Conservation (phyloP, 2,113 vertebrate genomes). For the Haemorhous mexicanus region DNA sequence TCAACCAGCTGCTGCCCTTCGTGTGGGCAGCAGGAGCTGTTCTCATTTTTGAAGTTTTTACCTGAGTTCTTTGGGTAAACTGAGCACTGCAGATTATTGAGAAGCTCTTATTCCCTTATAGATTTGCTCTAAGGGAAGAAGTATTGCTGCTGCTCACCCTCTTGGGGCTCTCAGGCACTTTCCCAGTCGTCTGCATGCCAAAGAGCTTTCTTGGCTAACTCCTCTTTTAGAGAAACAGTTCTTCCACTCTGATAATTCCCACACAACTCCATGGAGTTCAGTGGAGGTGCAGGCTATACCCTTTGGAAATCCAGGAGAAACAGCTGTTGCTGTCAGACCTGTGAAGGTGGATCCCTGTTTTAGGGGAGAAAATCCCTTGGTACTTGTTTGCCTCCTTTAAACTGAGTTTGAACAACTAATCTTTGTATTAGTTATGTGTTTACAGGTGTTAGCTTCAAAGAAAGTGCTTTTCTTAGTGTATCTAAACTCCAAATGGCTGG, state of each 20-base stretch:
- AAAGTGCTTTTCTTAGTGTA: background rate
- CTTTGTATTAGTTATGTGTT: background rate
- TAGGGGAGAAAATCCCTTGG: background rate
- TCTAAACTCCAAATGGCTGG: background rate
- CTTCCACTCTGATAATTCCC: background rate
- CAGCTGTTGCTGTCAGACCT: background rate
- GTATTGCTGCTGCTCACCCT: slow-evolving; percentile 6
- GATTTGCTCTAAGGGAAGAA: slow-evolving; percentile 27
- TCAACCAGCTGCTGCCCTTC: background rate
- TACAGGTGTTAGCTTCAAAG: background rate
- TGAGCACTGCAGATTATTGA: background rate
- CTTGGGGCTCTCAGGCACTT: slow-evolving; percentile 20
- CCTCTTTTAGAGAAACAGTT: background rate
- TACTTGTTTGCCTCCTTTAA: background rate
- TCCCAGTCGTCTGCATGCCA: background rate
- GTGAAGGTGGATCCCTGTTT: background rate
- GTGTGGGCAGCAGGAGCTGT: background rate
- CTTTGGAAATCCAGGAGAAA: background rate
- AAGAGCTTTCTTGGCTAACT: slow-evolving; percentile 63
- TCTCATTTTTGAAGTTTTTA: background rate
- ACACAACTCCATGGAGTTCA: background rate
- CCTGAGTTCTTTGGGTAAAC: background rate
- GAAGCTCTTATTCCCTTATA: slow-evolving; percentile 16
- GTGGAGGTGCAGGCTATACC: background rate
- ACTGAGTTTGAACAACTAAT: background rate